These are phyloP conservation scores for Chrysina gloriosa DNA, from an alignment of 2,888 invertebrate species.

Conservation along the genomic window DNA sequence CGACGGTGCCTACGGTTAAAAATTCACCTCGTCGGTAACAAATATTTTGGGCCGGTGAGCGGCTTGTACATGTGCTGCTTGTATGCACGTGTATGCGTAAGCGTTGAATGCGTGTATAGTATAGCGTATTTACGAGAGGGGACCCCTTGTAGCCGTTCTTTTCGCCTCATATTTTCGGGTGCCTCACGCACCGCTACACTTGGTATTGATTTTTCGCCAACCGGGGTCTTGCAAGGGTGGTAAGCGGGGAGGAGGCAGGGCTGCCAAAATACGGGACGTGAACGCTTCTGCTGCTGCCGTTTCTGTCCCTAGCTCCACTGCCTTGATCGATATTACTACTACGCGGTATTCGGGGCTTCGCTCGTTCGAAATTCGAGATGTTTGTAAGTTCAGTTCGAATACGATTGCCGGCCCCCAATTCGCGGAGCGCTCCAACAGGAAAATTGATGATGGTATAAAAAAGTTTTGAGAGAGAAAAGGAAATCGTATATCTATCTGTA, in stretches of 20 bases:
- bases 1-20: conserved; percentile 14
- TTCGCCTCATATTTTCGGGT: conserved; percentile 47
- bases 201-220: conserved; percentile 55
- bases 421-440: too few species aligned
- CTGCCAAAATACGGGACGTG: conserved; percentile 39
- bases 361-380: conserved; percentile 24
- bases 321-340: conserved; percentile 40
- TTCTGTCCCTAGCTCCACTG: conserved; percentile 35
- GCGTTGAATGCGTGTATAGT: conserved; percentile 24
- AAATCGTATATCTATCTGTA: too few species aligned
- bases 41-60: conserved; percentile 16
- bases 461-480: too few species aligned
- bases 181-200: conserved; percentile 52
- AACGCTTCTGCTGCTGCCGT: conserved; percentile 30
- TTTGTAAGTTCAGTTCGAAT: conserved; percentile 10
- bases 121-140: conserved; percentile 40
- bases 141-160: conserved; percentile 38
- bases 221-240: conserved; percentile 49
- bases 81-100: conserved; percentile 4
- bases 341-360: conserved; percentile 13
- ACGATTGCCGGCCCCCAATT: neutral
- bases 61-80: conserved; percentile 17
- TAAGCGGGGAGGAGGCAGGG: conserved; percentile 48
- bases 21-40: conserved; percentile 16
- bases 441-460: too few species aligned